A percentile compares a stretch with the other conserved stretches of the same genome.
Evolutionary conservation across 2,888 invertebrate genomes (phyloP).

Genomic region (Lasioglossum marginatum): DNA sequence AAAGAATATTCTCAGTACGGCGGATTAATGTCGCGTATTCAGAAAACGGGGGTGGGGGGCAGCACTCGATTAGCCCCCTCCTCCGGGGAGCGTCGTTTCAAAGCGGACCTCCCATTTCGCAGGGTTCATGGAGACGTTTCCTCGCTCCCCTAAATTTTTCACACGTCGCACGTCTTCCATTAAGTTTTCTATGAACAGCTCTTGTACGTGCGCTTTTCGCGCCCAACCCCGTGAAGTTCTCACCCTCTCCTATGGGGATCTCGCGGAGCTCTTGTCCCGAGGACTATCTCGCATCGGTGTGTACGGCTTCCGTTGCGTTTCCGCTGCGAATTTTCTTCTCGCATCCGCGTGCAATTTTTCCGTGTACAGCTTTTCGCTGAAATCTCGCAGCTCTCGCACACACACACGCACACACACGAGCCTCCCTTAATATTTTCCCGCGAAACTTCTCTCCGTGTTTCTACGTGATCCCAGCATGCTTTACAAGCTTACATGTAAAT

Average conservation of each 20-base stretch:
- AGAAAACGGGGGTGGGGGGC: background rate
- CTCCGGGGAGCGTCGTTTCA: no score
- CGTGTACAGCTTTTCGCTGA: slow-evolving; percentile 1
- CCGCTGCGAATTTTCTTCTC: slow-evolving; percentile 23
- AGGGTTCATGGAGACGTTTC: background rate
- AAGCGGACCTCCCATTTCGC: background rate
- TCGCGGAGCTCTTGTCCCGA: background rate
- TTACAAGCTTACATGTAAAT: slow-evolving; percentile 43
- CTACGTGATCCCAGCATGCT: slow-evolving; percentile 33
- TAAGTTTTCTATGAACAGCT: slow-evolving; percentile 40
- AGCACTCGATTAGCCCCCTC: background rate
- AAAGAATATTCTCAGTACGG: background rate
- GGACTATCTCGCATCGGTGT: slow-evolving; percentile 8
- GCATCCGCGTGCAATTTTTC: slow-evolving; percentile 21
- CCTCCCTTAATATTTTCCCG: background rate
- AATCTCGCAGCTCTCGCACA: background rate
- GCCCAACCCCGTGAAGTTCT: slow-evolving; percentile 1
- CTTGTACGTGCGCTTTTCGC: slow-evolving; percentile 30
- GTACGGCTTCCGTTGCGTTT: slow-evolving; percentile 37
- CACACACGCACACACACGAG: background rate
- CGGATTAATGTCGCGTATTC: background rate
- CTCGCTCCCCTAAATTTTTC: slow-evolving; percentile 35
- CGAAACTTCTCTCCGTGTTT: slow-evolving; percentile 28
- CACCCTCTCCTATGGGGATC: background rate
- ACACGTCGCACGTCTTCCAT: slow-evolving; percentile 44